phyloP scores from a whole-genome alignment of 2,113 vertebrate species.

The Amblyornis subalaris region DNA sequence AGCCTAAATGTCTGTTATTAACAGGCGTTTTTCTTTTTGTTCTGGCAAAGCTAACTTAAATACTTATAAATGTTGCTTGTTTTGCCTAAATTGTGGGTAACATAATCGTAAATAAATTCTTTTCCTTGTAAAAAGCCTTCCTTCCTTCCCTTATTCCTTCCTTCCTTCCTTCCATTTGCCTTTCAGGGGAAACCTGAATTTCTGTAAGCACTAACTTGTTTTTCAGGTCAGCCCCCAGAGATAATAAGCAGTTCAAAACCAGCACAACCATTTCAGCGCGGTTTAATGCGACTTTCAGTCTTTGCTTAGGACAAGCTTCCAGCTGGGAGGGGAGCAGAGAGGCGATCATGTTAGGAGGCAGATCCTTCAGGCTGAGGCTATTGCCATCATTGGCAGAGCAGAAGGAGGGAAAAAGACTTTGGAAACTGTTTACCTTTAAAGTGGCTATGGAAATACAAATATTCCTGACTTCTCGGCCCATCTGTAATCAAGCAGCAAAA shows the following conservation, averaged over 20 bases:
- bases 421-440: constrained; percentile 37
- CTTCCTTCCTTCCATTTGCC: constrained; percentile 3
- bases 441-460: constrained; percentile 57
- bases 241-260: constrained; percentile 48
- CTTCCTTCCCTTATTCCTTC: constrained; percentile 3
- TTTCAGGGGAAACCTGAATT: constrained; percentile 33
- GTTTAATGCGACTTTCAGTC: constrained; percentile 20
- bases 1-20: constrained; percentile 10
- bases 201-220: constrained; percentile 44
- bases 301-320: constrained; percentile 35
- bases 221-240: constrained; percentile 46
- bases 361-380: not conserved
- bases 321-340: constrained; percentile 21
- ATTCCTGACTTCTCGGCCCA: not conserved
- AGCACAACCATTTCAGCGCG: constrained; percentile 32
- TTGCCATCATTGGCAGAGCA: constrained; percentile 3
- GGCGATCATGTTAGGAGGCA: not conserved
- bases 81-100: constrained; percentile 27
- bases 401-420: constrained; percentile 19
- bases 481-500: not conserved
- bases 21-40: not conserved
- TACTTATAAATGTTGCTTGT: constrained; percentile 21
- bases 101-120: not conserved
- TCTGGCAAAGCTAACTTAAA: not conserved
- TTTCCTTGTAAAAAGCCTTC: constrained; percentile 10